Conservation (phyloP, 2,113 vertebrate species). For the Podarcis cretensis region DNA sequence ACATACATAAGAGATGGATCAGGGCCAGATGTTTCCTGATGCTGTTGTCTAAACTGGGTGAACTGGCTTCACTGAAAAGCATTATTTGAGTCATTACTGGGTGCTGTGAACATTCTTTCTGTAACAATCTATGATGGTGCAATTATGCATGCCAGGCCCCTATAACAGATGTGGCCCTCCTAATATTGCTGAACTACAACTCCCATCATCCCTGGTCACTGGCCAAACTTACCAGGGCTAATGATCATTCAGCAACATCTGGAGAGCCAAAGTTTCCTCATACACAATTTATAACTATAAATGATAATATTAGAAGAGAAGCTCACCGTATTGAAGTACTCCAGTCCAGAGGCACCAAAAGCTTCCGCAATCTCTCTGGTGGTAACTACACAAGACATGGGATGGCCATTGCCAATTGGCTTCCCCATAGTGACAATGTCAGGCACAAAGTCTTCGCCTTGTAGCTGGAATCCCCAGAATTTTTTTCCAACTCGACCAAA, state of each 20-base stretch:
- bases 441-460: slow-evolving; percentile 91
- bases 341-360: slow-evolving; percentile 88
- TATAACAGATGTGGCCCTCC: too few relatives aligned
- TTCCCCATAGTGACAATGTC: slow-evolving; percentile 99
- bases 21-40: neutral
- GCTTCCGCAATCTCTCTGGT: slow-evolving; percentile 90
- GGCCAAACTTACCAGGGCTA: too few relatives aligned
- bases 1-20: neutral
- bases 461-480: slow-evolving; percentile 96
- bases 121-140: neutral
- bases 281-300: neutral
- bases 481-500: slow-evolving; percentile 91
- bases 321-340: slow-evolving; percentile 97
- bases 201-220: too few relatives aligned
- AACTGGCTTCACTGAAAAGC: neutral
- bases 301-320: neutral
- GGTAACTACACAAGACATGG: slow-evolving; percentile 96
- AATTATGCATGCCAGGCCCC: neutral
- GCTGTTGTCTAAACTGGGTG: neutral
- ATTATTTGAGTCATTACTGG: neutral
- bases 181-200: too few relatives aligned
- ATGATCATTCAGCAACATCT: too few relatives aligned
- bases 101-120: neutral
- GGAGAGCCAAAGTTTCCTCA: too few relatives aligned
- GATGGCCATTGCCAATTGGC: slow-evolving; percentile 96